phyloP scores from a whole-genome alignment of 2,113 vertebrate species.

The Zootoca vivipara region DNA sequence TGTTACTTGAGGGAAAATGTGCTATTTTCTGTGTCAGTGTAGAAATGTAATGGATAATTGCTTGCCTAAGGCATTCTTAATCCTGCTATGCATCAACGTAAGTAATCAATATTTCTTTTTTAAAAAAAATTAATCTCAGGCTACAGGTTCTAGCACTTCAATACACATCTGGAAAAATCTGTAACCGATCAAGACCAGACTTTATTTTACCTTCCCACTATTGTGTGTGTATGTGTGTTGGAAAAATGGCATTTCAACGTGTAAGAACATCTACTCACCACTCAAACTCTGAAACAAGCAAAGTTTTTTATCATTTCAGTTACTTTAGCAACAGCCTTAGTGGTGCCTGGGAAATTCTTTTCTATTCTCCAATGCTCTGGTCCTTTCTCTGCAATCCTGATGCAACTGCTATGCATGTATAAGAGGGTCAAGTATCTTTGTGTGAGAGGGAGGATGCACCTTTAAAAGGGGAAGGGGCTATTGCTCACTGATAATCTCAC shows the following conservation, averaged over 20 bases:
- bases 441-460: too few relatives aligned
- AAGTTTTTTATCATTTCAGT: background rate
- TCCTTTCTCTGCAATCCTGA: background rate
- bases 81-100: background rate
- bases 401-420: background rate
- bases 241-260: constrained; percentile 17
- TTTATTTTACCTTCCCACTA: background rate
- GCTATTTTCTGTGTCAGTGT: background rate
- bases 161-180: background rate
- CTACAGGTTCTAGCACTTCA: constrained; percentile 14
- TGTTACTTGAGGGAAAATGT: constrained; percentile 38
- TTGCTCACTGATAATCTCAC: too few relatives aligned
- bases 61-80: constrained; percentile 15
- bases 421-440: too few relatives aligned
- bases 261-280: background rate
- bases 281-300: background rate
- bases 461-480: too few relatives aligned
- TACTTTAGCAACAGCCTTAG: background rate
- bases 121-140: background rate
- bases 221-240: background rate
- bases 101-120: constrained; percentile 29
- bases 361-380: background rate
- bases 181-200: background rate
- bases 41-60: constrained; percentile 31
- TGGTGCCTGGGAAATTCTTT: background rate